Percentiles rank a stretch among this genome's conserved stretches.
These are phyloP conservation scores for Notarius quadriscutis DNA, from an alignment of 2,113 vertebrate genomes.

Conservation along the genomic window DNA sequence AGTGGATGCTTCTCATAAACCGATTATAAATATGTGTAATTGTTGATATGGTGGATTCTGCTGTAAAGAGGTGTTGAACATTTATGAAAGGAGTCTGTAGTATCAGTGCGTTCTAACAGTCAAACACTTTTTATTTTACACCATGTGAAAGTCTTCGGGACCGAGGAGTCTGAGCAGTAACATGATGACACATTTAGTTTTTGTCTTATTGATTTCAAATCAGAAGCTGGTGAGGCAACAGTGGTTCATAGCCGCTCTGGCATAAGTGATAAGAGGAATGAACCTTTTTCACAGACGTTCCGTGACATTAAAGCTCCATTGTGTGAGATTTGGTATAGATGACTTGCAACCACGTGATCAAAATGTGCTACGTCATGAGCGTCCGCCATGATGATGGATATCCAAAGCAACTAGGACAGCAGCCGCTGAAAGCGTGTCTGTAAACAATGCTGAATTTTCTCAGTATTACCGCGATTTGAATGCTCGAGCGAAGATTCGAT, in stretches of 20 bases:
- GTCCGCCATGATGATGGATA: no score
- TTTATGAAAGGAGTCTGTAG: not conserved
- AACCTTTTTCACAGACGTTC: not conserved
- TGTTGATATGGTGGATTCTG: not conserved
- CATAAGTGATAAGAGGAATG: not conserved
- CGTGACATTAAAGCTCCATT: no score
- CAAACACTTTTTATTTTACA: not conserved
- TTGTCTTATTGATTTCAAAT: not conserved
- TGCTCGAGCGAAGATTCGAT: no score
- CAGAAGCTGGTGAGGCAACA: not conserved
- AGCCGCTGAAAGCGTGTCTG: no score
- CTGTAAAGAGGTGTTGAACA: not conserved
- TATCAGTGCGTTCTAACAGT: not conserved
- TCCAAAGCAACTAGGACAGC: no score
- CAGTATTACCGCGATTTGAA: no score
- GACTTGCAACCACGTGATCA: no score
- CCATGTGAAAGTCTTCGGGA: not conserved
- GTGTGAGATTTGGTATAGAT: no score
- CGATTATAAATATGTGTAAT: not conserved
- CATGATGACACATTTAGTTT: not conserved
- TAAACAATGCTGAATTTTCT: no score
- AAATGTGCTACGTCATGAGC: no score
- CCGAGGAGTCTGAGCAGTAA: not conserved
- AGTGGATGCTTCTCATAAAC: not conserved
- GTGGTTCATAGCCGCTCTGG: not conserved